Base-by-base conservation (phyloP, 2,113 vertebrate species). In the Spizaetus ornatus region DNA sequence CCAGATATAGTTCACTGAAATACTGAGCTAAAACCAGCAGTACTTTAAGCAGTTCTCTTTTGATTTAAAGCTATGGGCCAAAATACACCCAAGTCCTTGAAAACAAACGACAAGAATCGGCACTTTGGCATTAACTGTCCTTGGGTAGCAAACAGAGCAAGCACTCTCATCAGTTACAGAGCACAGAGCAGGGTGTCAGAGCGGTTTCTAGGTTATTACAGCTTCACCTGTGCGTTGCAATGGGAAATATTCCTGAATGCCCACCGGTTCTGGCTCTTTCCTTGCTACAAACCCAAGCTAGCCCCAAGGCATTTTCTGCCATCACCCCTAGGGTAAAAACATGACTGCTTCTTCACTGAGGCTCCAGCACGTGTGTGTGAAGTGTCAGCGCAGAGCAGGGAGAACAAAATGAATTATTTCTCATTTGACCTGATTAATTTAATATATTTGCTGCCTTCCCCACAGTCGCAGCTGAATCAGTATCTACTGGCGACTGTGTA, bases 401-500 rank as follows among this genome's bases (percentile, higher is more conserved):
- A 34, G 40, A 79, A 71, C 25, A 43, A 88, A 95, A 82, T 9
- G 1, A 29, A 27, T 86, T 88, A 81, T 59, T 92, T 52, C 69
- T 84, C 32, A 32, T 62, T 91, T 91, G 73, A 91, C 86, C 69
- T 48, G 55, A 89, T 93, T 94, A 79, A 59, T 91, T 74, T 53
- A 84, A 72, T 56, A 72, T 29, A 40, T 72, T 85, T 85, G 20
- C 40, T 85, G 66, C 73, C 77, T 86, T 69, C 32, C 72, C 18
- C 38, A 29, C 16, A 77, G 36, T 65, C 65, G 22, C 91, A 94
- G 29, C 36, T 79, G 73, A 87, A 93, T 34, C 26, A 36, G 21
- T 70, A 2, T 34, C 52, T 85, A 40, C 17, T 1, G 6, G 79
- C 74, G 16, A 55, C 13, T 6, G 6, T 2, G 14, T 52, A 78